Base-by-base conservation (phyloP, 2,888 invertebrate species). In the Camptogramma bilineatum region DNA sequence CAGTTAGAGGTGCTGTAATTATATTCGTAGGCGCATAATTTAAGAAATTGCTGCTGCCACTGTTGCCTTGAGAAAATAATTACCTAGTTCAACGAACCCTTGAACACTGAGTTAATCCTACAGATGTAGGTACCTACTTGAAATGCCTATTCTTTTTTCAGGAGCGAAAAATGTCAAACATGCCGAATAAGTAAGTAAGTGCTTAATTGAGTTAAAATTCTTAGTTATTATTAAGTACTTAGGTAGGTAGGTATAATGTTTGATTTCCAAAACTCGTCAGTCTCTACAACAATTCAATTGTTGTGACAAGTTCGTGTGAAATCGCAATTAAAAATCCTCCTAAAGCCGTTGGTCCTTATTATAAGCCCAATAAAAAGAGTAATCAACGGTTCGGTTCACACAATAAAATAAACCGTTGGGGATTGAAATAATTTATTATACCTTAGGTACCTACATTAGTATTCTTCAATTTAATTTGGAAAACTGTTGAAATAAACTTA, bases 401-500 rank as follows among this genome's bases (percentile, higher is more conserved):
- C 57, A 57, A 65, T 57, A 57, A 56, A 61, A 61, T 52, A 51
- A 51, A 52, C 55, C 50, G 56, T 56, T 56, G 51, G 9, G 51
- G 18, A 9, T 39, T 51, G 31, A 52, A 28, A 5, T 53, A 50
- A 55, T 48, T 56, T 54, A 54, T 44, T 44, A 46, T n/a, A n/a
- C n/a, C 21, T 4, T 21, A 21, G 21, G 21, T 21, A 21, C 24
- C n/a, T n/a, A n/a, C n/a, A n/a, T n/a, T n/a, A 44, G 28, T 46
- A 24, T 9, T 48, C 5, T 48, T 4, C 1, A 21, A 44, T 44
- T 21, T 48, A 13, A 19, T 21, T 19, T 18, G 18, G 17, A 48
- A 19, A 21, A 21, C 21, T n/a, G 7, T 8, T 21, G 4, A 21
- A n/a, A 0, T n/a, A 34, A 52, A 81, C 83, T 79, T 77, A 93